phyloP scores from a whole-genome alignment of 2,888 invertebrate species.

The Odontocolon sp. region DNA sequence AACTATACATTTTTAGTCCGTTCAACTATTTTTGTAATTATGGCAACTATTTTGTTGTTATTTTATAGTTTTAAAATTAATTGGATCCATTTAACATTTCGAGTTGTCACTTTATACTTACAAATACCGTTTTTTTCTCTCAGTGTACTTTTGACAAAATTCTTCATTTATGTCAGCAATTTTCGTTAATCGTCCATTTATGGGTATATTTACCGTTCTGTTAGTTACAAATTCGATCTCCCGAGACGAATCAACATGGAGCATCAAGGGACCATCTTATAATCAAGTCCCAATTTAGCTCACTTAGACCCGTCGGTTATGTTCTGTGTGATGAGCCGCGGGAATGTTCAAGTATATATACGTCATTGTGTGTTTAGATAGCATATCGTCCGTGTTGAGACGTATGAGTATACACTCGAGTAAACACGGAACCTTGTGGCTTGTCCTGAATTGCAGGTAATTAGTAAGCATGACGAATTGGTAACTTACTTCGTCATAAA shows the following conservation, averaged over 20 bases:
- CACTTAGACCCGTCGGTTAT: slow-evolving; percentile 50
- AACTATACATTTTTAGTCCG: too few relatives aligned
- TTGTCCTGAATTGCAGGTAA: slow-evolving; percentile 54
- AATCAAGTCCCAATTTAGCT: slow-evolving; percentile 70
- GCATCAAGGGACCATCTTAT: slow-evolving; percentile 72
- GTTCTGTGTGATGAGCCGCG: slow-evolving; percentile 45
- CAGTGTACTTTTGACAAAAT: too few relatives aligned
- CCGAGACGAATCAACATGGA: slow-evolving; percentile 64
- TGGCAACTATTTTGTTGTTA: too few relatives aligned
- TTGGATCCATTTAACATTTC: too few relatives aligned
- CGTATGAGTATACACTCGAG: slow-evolving; percentile 8
- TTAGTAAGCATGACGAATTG: slow-evolving; percentile 81
- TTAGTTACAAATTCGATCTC: slow-evolving; percentile 5
- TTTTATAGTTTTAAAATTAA: too few relatives aligned
- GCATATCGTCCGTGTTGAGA: slow-evolving; percentile 4
- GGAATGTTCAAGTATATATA: slow-evolving; percentile 63
- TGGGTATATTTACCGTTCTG: too few relatives aligned
- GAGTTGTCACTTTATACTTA: too few relatives aligned
- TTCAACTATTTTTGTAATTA: too few relatives aligned
- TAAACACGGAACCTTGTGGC: background rate
- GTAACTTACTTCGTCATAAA: slow-evolving; percentile 88
- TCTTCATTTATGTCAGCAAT: too few relatives aligned
- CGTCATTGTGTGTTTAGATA: background rate
- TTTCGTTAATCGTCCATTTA: too few relatives aligned
- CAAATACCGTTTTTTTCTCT: too few relatives aligned